phyloP scores from a whole-genome alignment of 2,113 vertebrate genomes.

The Caracal caracal region DNA sequence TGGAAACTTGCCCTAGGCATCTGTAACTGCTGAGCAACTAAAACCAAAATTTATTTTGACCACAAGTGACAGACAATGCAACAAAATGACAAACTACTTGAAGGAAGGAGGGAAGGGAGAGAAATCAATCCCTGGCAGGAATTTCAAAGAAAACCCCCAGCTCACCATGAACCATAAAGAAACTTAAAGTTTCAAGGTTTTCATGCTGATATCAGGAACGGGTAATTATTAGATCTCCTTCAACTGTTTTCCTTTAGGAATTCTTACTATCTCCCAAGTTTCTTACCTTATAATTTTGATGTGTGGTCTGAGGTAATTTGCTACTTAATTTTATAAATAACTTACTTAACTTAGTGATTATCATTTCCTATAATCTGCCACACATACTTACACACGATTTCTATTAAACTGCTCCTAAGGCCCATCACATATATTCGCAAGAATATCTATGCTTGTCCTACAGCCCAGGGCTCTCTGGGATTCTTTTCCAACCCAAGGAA shows the following conservation, averaged over 20 bases:
- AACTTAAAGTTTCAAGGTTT: not conserved
- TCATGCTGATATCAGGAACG: conserved; percentile 3
- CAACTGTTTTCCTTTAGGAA: not conserved
- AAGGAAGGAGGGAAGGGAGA: not conserved
- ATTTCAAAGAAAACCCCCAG: conserved; percentile 39
- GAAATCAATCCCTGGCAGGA: not conserved
- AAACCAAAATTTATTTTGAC: not conserved
- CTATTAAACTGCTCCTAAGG: conserved; percentile 8
- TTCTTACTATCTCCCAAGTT: not conserved
- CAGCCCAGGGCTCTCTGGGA: not conserved
- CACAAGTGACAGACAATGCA: conserved; percentile 12
- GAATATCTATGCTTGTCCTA: conserved; percentile 24
- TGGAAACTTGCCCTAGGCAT: not conserved
- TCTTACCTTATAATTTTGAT: conserved; percentile 2
- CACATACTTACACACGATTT: not conserved
- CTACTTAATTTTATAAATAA: conserved; percentile 27
- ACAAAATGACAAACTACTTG: not conserved
- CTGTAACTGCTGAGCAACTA: conserved; percentile 6
- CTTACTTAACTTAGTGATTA: not conserved
- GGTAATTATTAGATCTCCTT: not conserved
- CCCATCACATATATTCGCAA: conserved; percentile 1
- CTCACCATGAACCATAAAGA: conserved; percentile 16
- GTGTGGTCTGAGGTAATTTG: not conserved
- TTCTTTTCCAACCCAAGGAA: not conserved
- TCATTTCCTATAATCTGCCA: not conserved